phyloP scores from a whole-genome alignment of 2,113 vertebrate species.

The Anthoscopus minutus region DNA sequence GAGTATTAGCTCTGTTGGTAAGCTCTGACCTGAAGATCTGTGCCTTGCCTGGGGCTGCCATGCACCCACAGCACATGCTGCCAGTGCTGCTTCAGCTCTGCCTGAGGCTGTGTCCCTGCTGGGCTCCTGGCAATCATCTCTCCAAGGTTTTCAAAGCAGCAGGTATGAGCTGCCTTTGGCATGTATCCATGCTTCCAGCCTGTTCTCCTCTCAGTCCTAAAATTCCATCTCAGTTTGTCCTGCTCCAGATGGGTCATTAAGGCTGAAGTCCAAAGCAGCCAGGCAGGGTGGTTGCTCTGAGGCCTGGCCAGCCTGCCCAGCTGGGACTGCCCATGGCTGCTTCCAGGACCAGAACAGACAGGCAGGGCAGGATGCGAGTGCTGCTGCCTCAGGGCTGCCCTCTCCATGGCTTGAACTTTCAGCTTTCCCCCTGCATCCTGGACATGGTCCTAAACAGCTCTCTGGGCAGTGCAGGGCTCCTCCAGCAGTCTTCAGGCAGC shows the following conservation, averaged over 20 bases:
- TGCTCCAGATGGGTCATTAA: neutral
- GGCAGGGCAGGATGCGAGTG: neutral
- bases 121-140: neutral
- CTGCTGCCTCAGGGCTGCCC: neutral
- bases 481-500: neutral
- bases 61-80: neutral
- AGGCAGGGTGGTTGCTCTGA: neutral
- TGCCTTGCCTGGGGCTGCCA: neutral
- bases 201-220: neutral
- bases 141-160: neutral
- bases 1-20: neutral
- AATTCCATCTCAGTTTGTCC: neutral
- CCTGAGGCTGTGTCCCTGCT: rapidly evolving
- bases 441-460: neutral
- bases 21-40: neutral
- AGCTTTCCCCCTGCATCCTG: neutral
- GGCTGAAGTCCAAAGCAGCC: neutral
- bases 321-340: neutral
- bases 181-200: neutral
- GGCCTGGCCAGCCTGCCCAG: neutral
- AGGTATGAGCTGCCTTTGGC: neutral
- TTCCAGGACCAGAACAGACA: neutral
- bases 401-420: neutral
- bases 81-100: neutral
- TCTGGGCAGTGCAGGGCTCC: neutral